These are phyloP conservation scores for Melipona quadrifasciata DNA, from an alignment of 1,140 invertebrate species.

Conservation along the genomic window DNA sequence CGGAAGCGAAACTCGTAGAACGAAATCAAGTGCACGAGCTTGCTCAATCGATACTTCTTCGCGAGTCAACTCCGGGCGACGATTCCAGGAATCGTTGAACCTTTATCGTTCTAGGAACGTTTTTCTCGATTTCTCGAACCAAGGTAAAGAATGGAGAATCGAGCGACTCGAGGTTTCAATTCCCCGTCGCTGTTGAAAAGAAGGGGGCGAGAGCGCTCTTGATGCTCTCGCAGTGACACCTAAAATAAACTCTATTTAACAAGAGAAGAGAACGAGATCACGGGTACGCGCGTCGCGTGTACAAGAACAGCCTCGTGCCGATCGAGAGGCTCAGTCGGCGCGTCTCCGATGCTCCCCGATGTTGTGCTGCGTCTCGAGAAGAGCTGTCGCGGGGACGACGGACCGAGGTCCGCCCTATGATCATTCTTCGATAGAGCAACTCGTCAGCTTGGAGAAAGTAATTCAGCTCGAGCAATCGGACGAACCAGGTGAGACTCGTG, in stretches of 20 bases:
- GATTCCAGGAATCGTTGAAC: not conserved
- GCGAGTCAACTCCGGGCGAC: not conserved
- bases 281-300: conserved; percentile 30
- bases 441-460: conserved; percentile 29
- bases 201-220: not conserved
- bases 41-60: conserved; percentile 11
- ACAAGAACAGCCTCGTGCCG: conserved; percentile 40
- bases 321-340: conserved; percentile 54
- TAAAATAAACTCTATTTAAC: conserved; percentile 62
- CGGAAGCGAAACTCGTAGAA: conserved; percentile 8
- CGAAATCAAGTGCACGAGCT: conserved; percentile 6
- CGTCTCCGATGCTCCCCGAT: conserved; percentile 58
- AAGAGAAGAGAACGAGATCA: conserved; percentile 38
- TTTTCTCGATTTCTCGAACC: no score
- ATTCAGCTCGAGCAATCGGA: conserved; percentile 15
- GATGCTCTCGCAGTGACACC: conserved; percentile 46
- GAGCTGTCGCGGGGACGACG: conserved; percentile 58
- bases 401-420: conserved; percentile 52
- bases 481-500: conserved; percentile 58
- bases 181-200: conserved; percentile 11
- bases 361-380: conserved; percentile 76
- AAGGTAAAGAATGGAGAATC: not conserved
- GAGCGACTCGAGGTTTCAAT: not conserved
- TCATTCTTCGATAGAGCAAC: conserved; percentile 17
- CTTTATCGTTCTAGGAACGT: not conserved